Base-by-base conservation (phyloP, 1,140 invertebrate genomes). In the Drosophila busckii region DNA sequence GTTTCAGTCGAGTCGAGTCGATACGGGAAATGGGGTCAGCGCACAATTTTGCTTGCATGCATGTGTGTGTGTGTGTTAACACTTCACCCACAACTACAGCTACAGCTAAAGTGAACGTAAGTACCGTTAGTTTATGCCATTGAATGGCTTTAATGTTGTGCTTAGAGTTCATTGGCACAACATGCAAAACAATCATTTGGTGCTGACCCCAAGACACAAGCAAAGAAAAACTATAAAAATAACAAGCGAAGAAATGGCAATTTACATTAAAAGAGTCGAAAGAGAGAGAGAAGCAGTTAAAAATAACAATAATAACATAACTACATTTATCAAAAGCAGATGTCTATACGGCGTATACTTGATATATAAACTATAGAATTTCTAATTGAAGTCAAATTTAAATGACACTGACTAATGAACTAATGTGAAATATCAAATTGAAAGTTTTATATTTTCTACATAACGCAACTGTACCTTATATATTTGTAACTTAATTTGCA, bases 151-250 rank as follows among this genome's bases (percentile, higher is more conserved):
- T n/a, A n/a, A n/a, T n/a, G n/a, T n/a, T 53, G 26, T 28, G 35
- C 28, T 13, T 29, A 32, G 58, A 32, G 73, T 78, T 78, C 73
- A 78, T 78, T 78, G 73, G 63, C 73, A 68, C 54, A 35, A 71
- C 71, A 80, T 78, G 71, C 71, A 58, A 80, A 64, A 49, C 60
- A 80, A 71, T 71, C 62, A 80, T 78, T 78, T 78, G 60, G 34
- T 54, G 37, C 40, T 41, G 46, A 28, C 53, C 37, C 44, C n/a
- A n/a, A n/a, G n/a, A n/a, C n/a, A n/a, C n/a, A n/a, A n/a, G n/a
- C n/a, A n/a, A n/a, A n/a, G n/a, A n/a, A n/a, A n/a, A n/a, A n/a
- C n/a, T n/a, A 23, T 7, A 22, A 28, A 26, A 52, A 29, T 37
- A 15, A 22, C 15, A 54, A 53, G 54, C 56, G 66, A 54, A 41